These are phyloP conservation scores for Oophaga sylvatica DNA, from an alignment of 2,797 vertebrate species.

Conservation along the genomic window DNA sequence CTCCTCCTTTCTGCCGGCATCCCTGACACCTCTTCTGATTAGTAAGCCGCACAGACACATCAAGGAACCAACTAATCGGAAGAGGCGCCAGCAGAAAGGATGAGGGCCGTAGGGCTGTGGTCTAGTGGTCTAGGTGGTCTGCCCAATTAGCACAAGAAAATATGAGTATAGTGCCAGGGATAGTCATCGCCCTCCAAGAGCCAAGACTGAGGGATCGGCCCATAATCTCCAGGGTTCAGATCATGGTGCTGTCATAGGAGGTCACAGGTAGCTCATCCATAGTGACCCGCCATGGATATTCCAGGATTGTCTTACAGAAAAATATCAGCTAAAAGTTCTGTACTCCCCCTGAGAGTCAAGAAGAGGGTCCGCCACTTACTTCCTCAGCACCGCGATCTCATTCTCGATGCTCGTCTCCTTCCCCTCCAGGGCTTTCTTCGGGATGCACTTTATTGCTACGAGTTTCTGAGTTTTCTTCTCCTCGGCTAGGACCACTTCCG, in stretches of 20 bases:
- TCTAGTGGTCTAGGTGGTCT: too few species aligned
- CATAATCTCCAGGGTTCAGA: conserved; percentile 11
- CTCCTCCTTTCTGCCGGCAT: too few species aligned
- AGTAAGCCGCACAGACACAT: too few species aligned
- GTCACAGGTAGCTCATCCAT: not conserved
- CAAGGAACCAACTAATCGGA: too few species aligned
- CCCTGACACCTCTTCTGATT: too few species aligned
- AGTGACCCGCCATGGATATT: not conserved
- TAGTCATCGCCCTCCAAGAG: not conserved
- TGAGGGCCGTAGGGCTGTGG: too few species aligned
- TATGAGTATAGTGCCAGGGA: not conserved
- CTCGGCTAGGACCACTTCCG: conserved; percentile 91
- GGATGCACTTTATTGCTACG: conserved; percentile 96
- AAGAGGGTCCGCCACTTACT: conserved; percentile 76
- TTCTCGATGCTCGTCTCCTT: conserved; percentile 98
- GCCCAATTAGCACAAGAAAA: too few species aligned
- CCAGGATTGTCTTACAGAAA: not conserved
- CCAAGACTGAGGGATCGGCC: not conserved
- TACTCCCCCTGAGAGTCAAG: not conserved
- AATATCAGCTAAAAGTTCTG: conserved; percentile 13
- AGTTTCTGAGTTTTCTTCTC: conserved; percentile 86
- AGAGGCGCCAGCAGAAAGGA: too few species aligned
- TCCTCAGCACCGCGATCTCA: conserved; percentile 94
- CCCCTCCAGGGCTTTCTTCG: conserved; percentile 93
- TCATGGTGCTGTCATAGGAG: conserved; percentile 1